phyloP scores from a whole-genome alignment of 2,888 invertebrate genomes.

The Portevinia maculata region DNA sequence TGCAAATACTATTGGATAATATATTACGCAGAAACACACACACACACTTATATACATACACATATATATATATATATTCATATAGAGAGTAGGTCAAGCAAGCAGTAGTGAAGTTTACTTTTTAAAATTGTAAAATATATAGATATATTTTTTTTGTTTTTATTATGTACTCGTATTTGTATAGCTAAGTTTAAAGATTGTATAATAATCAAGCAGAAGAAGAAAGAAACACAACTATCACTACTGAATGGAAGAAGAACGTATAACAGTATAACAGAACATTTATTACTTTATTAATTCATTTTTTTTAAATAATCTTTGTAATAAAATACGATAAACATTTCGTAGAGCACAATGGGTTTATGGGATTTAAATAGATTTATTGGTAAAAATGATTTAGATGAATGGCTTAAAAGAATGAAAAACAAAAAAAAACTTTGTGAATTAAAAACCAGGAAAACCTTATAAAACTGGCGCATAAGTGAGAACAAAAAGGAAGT shows the following conservation, averaged over 20 bases:
- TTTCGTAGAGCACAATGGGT: conserved; percentile 70
- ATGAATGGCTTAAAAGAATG: conserved; percentile 1
- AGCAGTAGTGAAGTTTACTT: conserved; percentile 49
- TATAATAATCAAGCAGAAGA: conserved; percentile 22
- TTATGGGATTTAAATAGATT: conserved; percentile 51
- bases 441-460: conserved; percentile 52
- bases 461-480: conserved; percentile 15
- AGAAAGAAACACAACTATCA: conserved; percentile 21
- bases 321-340: conserved; percentile 63
- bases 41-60: conserved; percentile 23
- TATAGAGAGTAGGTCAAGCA: conserved; percentile 16
- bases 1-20: conserved; percentile 30
- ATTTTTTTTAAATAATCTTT: conserved; percentile 32
- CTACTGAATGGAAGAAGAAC: conserved; percentile 9
- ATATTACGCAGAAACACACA: conserved; percentile 26
- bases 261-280: conserved; percentile 33
- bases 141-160: conserved; percentile 18
- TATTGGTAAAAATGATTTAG: conserved; percentile 16
- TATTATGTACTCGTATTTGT: conserved; percentile 51
- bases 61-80: conserved; percentile 29
- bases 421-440: conserved; percentile 16
- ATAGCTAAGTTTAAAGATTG: conserved; percentile 57
- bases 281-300: conserved; percentile 23
- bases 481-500: conserved; percentile 9
- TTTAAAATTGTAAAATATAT: conserved; percentile 56